These are phyloP conservation scores for Dryadula phaetusa DNA, from an alignment of 2,888 invertebrate genomes.

Conservation along the genomic window DNA sequence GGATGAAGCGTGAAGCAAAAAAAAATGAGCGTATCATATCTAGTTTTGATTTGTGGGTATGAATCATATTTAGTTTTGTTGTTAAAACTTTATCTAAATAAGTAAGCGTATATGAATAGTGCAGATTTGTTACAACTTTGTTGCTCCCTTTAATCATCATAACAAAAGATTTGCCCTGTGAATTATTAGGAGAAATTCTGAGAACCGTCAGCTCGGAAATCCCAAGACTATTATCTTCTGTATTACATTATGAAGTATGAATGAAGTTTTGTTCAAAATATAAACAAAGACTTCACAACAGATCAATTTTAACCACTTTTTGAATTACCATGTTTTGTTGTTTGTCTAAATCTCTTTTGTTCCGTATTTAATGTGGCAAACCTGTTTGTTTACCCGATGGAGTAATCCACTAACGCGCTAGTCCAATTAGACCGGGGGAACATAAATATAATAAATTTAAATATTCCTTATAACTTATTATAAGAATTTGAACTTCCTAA, in stretches of 20 bases:
- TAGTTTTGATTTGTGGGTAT: too few species aligned
- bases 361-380: too few species aligned
- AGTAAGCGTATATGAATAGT: neutral
- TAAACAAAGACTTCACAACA: too few species aligned
- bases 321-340: too few species aligned
- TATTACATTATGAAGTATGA: too few species aligned
- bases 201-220: neutral
- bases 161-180: neutral
- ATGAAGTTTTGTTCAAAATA: too few species aligned
- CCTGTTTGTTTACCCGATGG: neutral
- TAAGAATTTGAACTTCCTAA: neutral
- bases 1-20: too few species aligned
- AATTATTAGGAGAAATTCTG: constrained; percentile 7
- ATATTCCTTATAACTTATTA: neutral
- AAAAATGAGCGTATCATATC: too few species aligned
- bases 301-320: too few species aligned
- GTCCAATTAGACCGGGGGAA: neutral
- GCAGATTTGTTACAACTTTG: neutral
- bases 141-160: neutral
- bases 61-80: neutral
- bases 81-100: neutral
- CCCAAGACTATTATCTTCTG: neutral
- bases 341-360: too few species aligned
- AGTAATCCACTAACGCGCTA: neutral
- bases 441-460: neutral